Evolutionary conservation across 2,888 invertebrate species (phyloP), one percentile per base, ranked within the genome.

Genomic region (Anarsia innoxiella): DNA sequence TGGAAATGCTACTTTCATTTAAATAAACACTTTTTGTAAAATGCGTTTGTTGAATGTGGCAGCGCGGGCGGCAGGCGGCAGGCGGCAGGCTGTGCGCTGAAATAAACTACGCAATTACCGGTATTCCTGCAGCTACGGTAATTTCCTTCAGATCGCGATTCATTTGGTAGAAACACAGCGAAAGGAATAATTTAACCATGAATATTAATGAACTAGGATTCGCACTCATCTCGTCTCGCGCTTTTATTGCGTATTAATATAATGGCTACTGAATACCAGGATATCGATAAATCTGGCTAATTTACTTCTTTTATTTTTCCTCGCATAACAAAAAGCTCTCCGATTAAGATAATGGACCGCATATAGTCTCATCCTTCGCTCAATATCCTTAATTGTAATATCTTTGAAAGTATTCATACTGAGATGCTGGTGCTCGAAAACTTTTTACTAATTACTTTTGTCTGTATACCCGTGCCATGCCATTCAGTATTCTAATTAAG

Each of bases 151-250:
- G 59, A 59, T 64, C 60, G 60, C 62, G 66, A 67, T 74, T 74
- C 62, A 66, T 72, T 73, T 64, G 58, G 51, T 56, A 56, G 50
- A 65, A 70, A 75, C 69, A 74, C 70, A 76, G 71, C 68, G 66
- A 63, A 67, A 65, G 64, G 71, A 71, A 76, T 78, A 75, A 78
- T 76, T 76, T 66, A 57, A 54, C 62, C 63, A 79, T 80, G 75
- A 78, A 79, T 79, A 79, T 77, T 79, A 78, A 79, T 77, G 72
- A 71, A 66, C 54, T 53, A 61, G 66, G 64, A 66, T 65, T 74
- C 65, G 61, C 69, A 72, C 68, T 75, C 69, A 61, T 71, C 66
- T 58, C 61, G 48, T 58, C 62, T 64, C 53, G 51, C 56, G 62
- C 57, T 71, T 72, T 68, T 74, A 71, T 67, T 67, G 65, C 57